Evolutionary conservation across 2,888 invertebrate genomes (phyloP).

Genomic region (Miltochrista miniata): DNA sequence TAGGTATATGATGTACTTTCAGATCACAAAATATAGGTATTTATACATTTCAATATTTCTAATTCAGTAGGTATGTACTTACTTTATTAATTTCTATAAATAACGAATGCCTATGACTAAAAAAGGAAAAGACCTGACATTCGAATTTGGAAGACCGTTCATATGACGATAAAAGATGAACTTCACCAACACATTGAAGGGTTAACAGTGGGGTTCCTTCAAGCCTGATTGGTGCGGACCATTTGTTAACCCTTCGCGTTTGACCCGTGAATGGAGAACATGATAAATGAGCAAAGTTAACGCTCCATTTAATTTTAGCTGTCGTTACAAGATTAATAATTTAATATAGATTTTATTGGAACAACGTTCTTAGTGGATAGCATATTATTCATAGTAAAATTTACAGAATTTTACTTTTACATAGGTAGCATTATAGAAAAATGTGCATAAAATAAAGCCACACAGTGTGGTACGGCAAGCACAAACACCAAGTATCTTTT

Average conservation of each 20-base stretch:
- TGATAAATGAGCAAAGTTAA: slow-evolving; percentile 43
- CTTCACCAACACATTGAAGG: slow-evolving; percentile 14
- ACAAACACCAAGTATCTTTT: no score
- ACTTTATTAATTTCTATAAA: no score
- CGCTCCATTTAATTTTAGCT: slow-evolving; percentile 43
- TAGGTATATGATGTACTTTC: no score
- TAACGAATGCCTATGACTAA: neutral
- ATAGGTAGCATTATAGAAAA: no score
- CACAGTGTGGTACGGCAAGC: no score
- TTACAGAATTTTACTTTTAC: no score
- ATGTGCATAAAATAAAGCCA: no score
- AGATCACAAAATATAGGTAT: no score
- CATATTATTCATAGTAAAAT: no score
- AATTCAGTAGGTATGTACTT: no score
- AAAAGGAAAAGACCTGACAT: neutral
- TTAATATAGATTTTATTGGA: slow-evolving; percentile 15
- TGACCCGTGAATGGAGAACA: slow-evolving; percentile 38
- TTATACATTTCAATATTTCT: no score
- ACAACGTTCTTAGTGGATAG: neutral
- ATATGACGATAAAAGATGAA: neutral
- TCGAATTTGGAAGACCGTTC: neutral
- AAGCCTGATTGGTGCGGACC: slow-evolving; percentile 51
- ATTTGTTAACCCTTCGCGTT: slow-evolving; percentile 49
- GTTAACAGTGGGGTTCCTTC: slow-evolving; percentile 29
- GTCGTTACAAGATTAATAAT: slow-evolving; percentile 29